Evolutionary conservation across 2,113 vertebrate species (phyloP).

Genomic region (Epinephelus lanceolatus): DNA sequence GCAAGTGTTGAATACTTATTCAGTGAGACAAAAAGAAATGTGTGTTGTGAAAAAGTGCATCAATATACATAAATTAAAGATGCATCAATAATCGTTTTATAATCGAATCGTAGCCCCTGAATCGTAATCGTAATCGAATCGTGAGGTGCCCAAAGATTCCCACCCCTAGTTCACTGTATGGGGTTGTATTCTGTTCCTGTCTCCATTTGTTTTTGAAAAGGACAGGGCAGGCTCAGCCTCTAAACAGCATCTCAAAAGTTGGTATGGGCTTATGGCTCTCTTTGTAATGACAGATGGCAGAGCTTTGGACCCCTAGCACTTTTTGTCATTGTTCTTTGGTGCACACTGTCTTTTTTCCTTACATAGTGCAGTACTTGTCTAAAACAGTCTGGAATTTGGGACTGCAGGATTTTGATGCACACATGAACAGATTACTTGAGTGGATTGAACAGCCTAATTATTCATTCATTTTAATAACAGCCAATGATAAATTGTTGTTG

Average conservation of each 20-base stretch:
- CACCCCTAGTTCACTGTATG: no score
- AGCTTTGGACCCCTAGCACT: background rate
- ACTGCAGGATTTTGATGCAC: background rate
- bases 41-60: no score
- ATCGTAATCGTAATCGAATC: no score
- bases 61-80: no score
- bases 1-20: no score
- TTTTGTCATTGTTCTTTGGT: background rate
- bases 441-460: background rate
- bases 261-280: background rate
- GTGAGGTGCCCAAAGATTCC: no score
- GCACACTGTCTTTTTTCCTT: background rate
- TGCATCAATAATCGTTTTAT: no score
- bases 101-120: no score
- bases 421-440: background rate
- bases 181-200: background rate
- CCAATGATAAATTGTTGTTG: background rate
- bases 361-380: background rate
- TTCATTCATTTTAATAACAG: background rate
- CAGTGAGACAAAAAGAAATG: no score
- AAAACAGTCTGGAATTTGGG: background rate
- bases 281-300: slow-evolving; percentile 1
- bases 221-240: background rate
- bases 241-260: background rate
- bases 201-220: background rate